Base-by-base conservation (phyloP, 1,140 invertebrate species). In the Antheraea mylitta region DNA sequence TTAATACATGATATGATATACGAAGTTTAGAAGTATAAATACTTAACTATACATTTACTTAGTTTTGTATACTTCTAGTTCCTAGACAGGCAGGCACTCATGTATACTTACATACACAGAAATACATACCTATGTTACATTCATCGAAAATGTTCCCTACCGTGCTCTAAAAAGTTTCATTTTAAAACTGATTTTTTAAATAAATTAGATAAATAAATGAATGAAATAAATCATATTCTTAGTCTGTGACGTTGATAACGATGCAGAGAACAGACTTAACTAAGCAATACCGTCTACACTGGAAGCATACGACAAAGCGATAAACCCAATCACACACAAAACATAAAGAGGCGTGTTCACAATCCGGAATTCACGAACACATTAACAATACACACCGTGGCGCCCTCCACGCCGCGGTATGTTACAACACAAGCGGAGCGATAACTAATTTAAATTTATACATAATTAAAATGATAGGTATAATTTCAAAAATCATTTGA, bases 261-360 rank as follows among this genome's bases (percentile, higher is more conserved):
- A 53, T 53, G 45, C 45, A 53, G 7, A 42, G 45, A n/a, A 53
- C 9, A 9, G 45, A 53, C 45, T 53, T 53, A n/a, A 6, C 45
- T 53, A 53, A 53, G 45, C 45, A 53, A 53, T 53, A 53, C 45
- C 11, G 45, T 53, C 16, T 53, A 53, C 45, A 53, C 45, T 53
- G 16, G 45, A 53, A 53, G 45, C 45, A 53, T 53, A 53, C 45
- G 45, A 53, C 45, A 53, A 53, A 22, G 58, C 62, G 79, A 85
- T 82, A 82, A 82, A 85, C 83, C 77, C 82, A 87, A 87, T 87
- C 81, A 83, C 79, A 77, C 74, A 83, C 82, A 81, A 81, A 83
- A 82, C 80, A 78, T 82, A 82, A 84, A 87, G 82, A 83, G 80
- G 76, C 74, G 76, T 79, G 70, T 69, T 69, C 73, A 71, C 67